These are phyloP conservation scores for Cichladusa arquata DNA, from an alignment of 2,113 vertebrate genomes.

Conservation along the genomic window DNA sequence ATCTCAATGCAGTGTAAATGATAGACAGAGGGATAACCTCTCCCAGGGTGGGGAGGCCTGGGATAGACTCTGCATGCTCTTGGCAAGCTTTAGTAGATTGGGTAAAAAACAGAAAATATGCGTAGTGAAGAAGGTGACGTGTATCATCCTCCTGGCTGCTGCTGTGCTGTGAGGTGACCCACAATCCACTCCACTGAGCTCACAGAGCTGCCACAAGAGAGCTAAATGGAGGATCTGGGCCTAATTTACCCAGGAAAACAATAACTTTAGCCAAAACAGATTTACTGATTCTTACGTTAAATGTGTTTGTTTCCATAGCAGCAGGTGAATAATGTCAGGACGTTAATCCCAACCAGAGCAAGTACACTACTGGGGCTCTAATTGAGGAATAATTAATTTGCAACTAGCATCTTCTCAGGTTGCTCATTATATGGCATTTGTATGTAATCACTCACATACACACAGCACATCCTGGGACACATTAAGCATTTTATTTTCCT, in stretches of 20 bases:
- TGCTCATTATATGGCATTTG: background rate
- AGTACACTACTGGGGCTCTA: background rate
- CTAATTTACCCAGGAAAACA: background rate
- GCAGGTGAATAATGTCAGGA: slow-evolving; percentile 26
- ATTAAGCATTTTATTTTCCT: background rate
- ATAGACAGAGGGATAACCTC: background rate
- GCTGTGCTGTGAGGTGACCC: background rate
- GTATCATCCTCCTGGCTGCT: background rate
- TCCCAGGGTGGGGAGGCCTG: background rate
- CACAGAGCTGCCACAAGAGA: background rate
- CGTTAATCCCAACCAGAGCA: slow-evolving; percentile 14
- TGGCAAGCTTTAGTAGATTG: background rate
- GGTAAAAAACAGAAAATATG: background rate
- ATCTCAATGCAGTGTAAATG: background rate
- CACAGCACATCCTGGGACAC: background rate
- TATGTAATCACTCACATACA: background rate
- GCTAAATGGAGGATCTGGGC: background rate
- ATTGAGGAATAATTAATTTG: slow-evolving; percentile 27
- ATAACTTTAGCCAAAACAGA: background rate
- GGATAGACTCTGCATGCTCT: background rate
- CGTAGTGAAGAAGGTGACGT: fast-evolving
- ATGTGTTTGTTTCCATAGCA: slow-evolving; percentile 23
- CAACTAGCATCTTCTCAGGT: slow-evolving; percentile 30
- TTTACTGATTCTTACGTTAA: background rate
- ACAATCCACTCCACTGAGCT: background rate